phyloP scores from a whole-genome alignment of 2,113 vertebrate species.

The Leucoraja erinaceus region DNA sequence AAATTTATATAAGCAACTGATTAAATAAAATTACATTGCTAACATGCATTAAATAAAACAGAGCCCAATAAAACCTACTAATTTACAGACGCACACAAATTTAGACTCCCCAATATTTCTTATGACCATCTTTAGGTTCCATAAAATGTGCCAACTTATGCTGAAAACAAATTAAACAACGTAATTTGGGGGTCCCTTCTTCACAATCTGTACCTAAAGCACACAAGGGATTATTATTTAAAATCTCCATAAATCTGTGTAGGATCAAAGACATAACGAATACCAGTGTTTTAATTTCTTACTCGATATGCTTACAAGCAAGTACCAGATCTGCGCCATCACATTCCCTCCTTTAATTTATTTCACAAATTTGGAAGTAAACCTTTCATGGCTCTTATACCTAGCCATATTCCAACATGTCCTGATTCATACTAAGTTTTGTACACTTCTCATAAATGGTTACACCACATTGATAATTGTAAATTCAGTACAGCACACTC shows the following conservation, averaged over 20 bases:
- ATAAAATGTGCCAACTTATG: neutral
- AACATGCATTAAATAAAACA: neutral
- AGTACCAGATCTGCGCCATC: no score
- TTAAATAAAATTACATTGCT: neutral
- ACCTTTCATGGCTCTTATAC: neutral
- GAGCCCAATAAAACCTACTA: neutral
- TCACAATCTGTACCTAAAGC: no score
- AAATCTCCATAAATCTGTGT: no score
- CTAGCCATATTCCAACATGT: neutral
- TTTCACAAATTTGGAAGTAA: neutral
- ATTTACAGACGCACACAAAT: neutral
- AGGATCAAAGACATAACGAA: neutral
- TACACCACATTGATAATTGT: neutral
- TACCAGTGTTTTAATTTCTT: neutral
- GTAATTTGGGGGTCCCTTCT: no score
- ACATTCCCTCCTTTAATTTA: neutral
- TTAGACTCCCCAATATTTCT: neutral
- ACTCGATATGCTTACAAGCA: neutral
- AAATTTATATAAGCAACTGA: neutral
- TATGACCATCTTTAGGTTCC: neutral
- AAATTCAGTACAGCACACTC: neutral
- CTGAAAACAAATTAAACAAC: no score
- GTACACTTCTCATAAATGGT: neutral
- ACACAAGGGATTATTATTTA: no score
- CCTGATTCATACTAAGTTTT: neutral